Evolutionary conservation across 2,888 invertebrate genomes (phyloP).

Genomic region (Caenorhabditis becei): DNA sequence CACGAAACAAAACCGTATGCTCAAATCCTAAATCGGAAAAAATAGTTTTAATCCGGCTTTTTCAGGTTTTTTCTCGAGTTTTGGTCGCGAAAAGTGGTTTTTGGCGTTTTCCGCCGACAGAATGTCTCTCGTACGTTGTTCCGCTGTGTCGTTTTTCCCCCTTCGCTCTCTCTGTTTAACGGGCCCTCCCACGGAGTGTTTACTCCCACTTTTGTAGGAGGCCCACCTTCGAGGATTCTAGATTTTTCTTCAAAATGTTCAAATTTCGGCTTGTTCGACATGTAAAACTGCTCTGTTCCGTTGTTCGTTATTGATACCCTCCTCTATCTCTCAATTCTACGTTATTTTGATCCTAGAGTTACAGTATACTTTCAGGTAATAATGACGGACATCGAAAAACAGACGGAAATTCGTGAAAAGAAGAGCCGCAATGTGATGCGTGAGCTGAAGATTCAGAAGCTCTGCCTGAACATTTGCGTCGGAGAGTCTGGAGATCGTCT

Average conservation of each 20-base stretch:
- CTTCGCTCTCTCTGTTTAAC: conserved; percentile 3
- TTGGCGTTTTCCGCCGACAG: conserved; percentile 15
- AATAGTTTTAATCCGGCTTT: conserved; percentile 26
- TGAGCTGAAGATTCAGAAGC: conserved; percentile 95
- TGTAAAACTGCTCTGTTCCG: not conserved
- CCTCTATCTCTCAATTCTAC: no score
- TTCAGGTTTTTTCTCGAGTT: conserved; percentile 26
- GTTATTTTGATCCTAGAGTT: not conserved
- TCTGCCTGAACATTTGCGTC: conserved; percentile 98
- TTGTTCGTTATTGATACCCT: not conserved
- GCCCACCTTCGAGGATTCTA: not conserved
- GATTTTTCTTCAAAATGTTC: not conserved
- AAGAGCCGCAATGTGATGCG: conserved; percentile 96
- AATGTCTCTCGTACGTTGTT: conserved; percentile 13
- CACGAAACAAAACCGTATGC: conserved; percentile 33
- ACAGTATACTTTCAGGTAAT: conserved; percentile 50
- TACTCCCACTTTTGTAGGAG: conserved; percentile 8
- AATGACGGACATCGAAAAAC: conserved; percentile 59
- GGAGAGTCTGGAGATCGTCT: conserved; percentile 95
- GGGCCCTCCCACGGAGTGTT: not conserved
- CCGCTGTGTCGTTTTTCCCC: conserved; percentile 12
- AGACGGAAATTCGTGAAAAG: conserved; percentile 78
- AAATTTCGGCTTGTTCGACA: not conserved
- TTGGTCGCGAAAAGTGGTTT: conserved; percentile 21
- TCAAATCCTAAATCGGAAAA: conserved; percentile 46